Conservation (phyloP, 2,888 invertebrate species). For the Drosophila fulvimacula region DNA sequence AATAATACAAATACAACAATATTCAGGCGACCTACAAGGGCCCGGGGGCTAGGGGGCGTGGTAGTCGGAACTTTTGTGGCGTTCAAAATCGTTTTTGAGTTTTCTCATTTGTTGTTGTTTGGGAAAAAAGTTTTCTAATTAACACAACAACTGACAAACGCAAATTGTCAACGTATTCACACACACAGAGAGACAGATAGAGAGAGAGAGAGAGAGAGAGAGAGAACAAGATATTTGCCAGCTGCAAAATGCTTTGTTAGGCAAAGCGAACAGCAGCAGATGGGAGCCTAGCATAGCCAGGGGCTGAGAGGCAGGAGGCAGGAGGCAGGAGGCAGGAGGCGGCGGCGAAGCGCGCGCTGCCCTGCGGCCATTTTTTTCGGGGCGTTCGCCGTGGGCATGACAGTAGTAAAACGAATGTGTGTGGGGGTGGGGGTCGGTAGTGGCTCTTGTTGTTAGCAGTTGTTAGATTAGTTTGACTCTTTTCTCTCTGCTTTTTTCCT, state of each 20-base stretch:
- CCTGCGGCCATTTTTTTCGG: slow-evolving; percentile 47
- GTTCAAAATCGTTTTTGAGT: slow-evolving; percentile 77
- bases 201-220: background rate
- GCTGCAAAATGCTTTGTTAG: slow-evolving; percentile 77
- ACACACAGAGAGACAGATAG: slow-evolving; percentile 15
- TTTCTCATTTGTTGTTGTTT: slow-evolving; percentile 69
- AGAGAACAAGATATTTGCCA: slow-evolving; percentile 61
- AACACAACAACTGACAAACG: slow-evolving; percentile 81
- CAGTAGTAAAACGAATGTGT: background rate
- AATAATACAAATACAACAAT: slow-evolving; percentile 61
- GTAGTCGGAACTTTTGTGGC: slow-evolving; percentile 59
- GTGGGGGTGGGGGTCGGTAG: background rate
- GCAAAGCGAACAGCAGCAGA: slow-evolving; percentile 30
- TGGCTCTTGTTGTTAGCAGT: slow-evolving; percentile 71
- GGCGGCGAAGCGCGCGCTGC: slow-evolving; percentile 31
- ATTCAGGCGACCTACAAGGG: slow-evolving; percentile 3
- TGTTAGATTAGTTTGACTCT: slow-evolving; percentile 81
- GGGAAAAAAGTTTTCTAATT: slow-evolving; percentile 79
- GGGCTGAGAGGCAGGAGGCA: no score
- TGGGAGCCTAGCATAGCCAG: background rate
- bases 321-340: no score
- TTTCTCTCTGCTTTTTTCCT: slow-evolving; percentile 35
- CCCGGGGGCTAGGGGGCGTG: background rate
- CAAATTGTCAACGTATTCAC: slow-evolving; percentile 75
- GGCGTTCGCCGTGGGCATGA: slow-evolving; percentile 38